Conservation (phyloP, 2,888 invertebrate genomes). For the Metalampra italica region DNA sequence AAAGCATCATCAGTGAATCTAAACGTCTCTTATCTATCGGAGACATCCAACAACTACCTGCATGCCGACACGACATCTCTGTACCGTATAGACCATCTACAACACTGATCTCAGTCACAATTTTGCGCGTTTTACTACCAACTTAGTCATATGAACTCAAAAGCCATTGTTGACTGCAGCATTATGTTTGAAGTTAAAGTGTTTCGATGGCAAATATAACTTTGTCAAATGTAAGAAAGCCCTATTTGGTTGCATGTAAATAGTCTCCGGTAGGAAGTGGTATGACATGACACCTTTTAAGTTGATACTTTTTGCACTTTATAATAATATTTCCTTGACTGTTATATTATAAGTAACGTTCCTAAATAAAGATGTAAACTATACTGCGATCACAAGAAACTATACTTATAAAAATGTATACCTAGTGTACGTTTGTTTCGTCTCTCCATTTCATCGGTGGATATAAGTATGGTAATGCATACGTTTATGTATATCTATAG, state of each 20-base stretch:
- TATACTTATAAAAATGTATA: no score
- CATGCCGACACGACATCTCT: slow-evolving; percentile 49
- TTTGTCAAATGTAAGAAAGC: slow-evolving; percentile 16
- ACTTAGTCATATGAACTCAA: slow-evolving; percentile 13
- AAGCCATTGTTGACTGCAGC: slow-evolving; percentile 1
- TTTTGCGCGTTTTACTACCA: slow-evolving; percentile 34
- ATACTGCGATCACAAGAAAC: no score
- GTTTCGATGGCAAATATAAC: slow-evolving; percentile 9
- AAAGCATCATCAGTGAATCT: slow-evolving; percentile 35
- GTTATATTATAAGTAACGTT: background rate
- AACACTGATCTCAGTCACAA: slow-evolving; percentile 48
- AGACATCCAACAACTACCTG: slow-evolving; percentile 51
- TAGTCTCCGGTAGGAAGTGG: slow-evolving; percentile 37
- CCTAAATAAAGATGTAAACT: no score
- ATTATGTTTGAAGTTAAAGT: slow-evolving; percentile 9
- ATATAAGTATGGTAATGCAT: no score
- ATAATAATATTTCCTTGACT: background rate
- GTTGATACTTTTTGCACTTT: slow-evolving; percentile 5
- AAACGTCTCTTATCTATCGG: slow-evolving; percentile 50
- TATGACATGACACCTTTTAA: slow-evolving; percentile 43
- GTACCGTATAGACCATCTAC: slow-evolving; percentile 27
- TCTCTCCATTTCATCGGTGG: no score
- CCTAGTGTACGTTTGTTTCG: no score
- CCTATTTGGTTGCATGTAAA: slow-evolving; percentile 48
- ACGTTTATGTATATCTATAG: no score